Evolutionary conservation across 2,797 vertebrate species (phyloP).

Genomic region (Limnodromus scolopaceus): DNA sequence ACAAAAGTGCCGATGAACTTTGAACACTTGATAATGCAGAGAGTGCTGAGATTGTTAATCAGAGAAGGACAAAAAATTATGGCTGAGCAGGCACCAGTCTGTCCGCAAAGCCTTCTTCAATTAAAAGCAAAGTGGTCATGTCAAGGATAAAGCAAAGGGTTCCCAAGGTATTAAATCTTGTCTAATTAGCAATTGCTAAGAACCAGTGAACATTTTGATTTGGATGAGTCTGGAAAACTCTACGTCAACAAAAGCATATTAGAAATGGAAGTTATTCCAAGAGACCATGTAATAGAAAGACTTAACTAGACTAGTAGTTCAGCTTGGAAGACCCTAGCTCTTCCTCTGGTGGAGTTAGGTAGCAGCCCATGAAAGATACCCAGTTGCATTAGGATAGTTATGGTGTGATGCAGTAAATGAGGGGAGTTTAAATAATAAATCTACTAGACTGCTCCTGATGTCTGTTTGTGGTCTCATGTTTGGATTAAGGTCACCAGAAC

Average conservation of each 20-base stretch:
- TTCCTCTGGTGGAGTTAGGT: not conserved
- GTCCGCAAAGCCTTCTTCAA: not conserved
- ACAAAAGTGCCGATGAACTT: not conserved
- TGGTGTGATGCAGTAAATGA: not conserved
- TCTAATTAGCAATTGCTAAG: slow-evolving; percentile 14
- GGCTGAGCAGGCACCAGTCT: not conserved
- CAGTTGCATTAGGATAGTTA: not conserved
- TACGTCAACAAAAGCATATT: not conserved
- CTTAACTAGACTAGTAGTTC: not conserved
- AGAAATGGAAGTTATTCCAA: not conserved
- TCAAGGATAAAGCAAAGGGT: not conserved
- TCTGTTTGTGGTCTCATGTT: not conserved
- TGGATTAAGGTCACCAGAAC: not conserved
- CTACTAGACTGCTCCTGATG: not conserved
- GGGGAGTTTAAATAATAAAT: not conserved
- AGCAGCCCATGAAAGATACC: not conserved
- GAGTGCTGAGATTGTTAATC: not conserved
- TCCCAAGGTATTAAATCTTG: slow-evolving; percentile 6
- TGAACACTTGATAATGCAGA: not conserved
- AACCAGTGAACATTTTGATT: not conserved
- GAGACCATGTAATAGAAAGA: not conserved
- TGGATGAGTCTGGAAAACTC: not conserved
- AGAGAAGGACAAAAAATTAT: not conserved
- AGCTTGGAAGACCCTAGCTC: not conserved
- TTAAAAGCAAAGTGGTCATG: not conserved